Base-by-base conservation (phyloP, 2,888 invertebrate genomes). In the Nomada goodeniana region DNA sequence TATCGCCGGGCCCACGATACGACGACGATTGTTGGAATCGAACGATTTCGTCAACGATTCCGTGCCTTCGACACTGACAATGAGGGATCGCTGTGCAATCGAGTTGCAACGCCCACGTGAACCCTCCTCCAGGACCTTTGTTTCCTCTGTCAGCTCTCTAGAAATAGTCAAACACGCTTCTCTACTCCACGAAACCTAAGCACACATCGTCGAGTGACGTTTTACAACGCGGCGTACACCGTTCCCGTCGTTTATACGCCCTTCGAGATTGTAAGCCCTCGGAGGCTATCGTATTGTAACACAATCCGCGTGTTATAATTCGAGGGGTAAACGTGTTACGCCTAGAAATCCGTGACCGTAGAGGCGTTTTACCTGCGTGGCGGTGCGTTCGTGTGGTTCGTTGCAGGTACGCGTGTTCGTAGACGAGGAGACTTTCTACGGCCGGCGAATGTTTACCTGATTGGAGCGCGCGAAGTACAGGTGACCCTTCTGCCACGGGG, bases 81-180 rank as follows among this genome's bases (percentile, higher is more conserved):
- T 65, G 50, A 65, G 67, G 53, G 79, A 68, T 70, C 76, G 64
- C 63, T 68, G 61, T 57, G 60, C 57, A 13, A 77, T 72, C 50
- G 36, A 52, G 44, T 36, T 55, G 65, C 76, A 63, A 36, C 82
- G 75, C 84, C 79, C 68, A 65, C 82, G 70, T 57, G 53, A 15
- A 26, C 42, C 5, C 71, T 61, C 36, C 36, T 71, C 63, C n/a
- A 3, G 72, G 61, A 72, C 67, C 73, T 75, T 83, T 85, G 80
- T 86, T 85, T 85, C 78, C 86, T 79, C 81, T 79, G 83, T 87
- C 86, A 83, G 87, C 83, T 79, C 80, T 86, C 79, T 81, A 67
- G 86, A 72, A 83, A 87, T 85, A 83, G 69, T 83, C 85, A 87
- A 87, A 87, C 86, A 87, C 81, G 87, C 83, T 86, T 86, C 86